Conservation (phyloP, 2,113 vertebrate genomes). For the Protomyctophum bolini region DNA sequence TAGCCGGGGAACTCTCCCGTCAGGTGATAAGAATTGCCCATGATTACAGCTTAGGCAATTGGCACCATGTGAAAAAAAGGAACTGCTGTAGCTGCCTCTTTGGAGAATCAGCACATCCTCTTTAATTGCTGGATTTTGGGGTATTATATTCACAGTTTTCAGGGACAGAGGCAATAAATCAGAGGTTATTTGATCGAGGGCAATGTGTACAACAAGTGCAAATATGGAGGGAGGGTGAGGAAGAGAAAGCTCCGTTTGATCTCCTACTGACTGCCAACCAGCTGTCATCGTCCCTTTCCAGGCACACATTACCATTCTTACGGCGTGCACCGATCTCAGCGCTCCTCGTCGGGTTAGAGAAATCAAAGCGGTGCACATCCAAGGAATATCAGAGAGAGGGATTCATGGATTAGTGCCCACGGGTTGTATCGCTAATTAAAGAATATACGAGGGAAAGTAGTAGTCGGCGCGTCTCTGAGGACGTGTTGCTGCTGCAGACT, state of each 20-base stretch:
- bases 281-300: slow-evolving; percentile 54
- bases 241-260: slow-evolving; percentile 58
- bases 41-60: too few species aligned
- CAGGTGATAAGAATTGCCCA: too few species aligned
- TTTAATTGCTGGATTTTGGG: slow-evolving; percentile 37
- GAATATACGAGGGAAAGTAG: slow-evolving; percentile 68
- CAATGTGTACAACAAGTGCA: slow-evolving; percentile 57
- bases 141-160: slow-evolving; percentile 42
- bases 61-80: too few species aligned
- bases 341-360: slow-evolving; percentile 75
- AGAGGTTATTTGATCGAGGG: slow-evolving; percentile 46
- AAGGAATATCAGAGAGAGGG: slow-evolving; percentile 78
- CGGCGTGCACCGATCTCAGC: slow-evolving; percentile 54
- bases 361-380: slow-evolving; percentile 81
- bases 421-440: slow-evolving; percentile 77
- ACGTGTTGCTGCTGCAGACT: slow-evolving; percentile 55
- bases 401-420: slow-evolving; percentile 75
- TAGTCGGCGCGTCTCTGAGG: slow-evolving; percentile 65
- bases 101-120: slow-evolving; percentile 3
- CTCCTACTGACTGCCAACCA: slow-evolving; percentile 51
- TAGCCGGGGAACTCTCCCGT: too few species aligned
- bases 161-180: slow-evolving; percentile 33
- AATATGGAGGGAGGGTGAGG: slow-evolving; percentile 30
- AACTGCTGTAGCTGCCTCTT: slow-evolving; percentile 26
- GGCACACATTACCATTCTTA: slow-evolving; percentile 72